Conservation (phyloP, 2,113 vertebrate species). For the Carassius carassius region DNA sequence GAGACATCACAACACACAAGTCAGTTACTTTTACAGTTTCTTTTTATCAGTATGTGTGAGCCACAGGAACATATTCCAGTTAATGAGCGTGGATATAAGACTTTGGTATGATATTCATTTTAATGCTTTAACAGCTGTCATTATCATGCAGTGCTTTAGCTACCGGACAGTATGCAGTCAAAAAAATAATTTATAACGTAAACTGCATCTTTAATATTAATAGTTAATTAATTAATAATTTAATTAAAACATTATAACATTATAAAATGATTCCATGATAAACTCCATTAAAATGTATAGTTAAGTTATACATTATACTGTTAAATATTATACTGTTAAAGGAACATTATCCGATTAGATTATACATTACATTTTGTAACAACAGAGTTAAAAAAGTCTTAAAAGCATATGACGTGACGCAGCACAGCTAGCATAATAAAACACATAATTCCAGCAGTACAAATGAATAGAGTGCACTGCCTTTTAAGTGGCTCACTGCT, state of each 20-base stretch:
- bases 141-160: not conserved
- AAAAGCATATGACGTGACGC: not conserved
- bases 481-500: not conserved
- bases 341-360: too few relatives aligned
- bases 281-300: too few relatives aligned
- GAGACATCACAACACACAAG: slow-evolving; percentile 4
- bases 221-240: too few relatives aligned
- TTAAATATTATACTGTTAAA: too few relatives aligned
- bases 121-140: not conserved
- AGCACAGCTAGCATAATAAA: not conserved
- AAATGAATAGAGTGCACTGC: not conserved
- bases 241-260: too few relatives aligned
- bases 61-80: not conserved
- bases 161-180: not conserved
- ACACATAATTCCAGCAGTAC: not conserved
- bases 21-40: too few relatives aligned
- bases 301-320: too few relatives aligned
- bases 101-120: not conserved
- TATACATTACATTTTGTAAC: not conserved
- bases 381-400: not conserved
- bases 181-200: too few relatives aligned
- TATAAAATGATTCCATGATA: too few relatives aligned
- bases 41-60: too few relatives aligned
- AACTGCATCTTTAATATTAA: not conserved
- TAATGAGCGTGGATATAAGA: not conserved